Evolutionary conservation across 2,113 vertebrate genomes (phyloP), one percentile per base, ranked within the genome.

Genomic region (Copsychus sechellarum): DNA sequence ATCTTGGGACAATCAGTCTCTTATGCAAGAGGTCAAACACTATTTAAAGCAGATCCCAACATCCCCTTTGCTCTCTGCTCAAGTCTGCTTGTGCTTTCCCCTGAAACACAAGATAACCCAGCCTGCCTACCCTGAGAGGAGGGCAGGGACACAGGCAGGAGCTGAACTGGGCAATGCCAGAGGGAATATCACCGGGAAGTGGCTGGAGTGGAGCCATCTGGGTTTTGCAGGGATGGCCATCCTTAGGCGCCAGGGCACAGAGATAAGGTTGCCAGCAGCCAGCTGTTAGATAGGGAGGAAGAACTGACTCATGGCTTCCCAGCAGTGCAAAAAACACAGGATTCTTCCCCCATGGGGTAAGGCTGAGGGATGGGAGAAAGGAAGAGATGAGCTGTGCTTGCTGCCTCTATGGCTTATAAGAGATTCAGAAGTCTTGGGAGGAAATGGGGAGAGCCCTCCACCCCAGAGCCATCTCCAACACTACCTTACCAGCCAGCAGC

Each of bases 1-100:
- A 77, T 90, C 88, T 90, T 86, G 72, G 73, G 91, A 93, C 91
- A 89, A 87, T 69, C 57, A 15, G 50, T 53, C 86, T 81, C 88
- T 96, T 95, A 95, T 21, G 65, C 70, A 96, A 95, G 92, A 93
- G 93, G 88, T 91, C 95, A 97, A 95, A 64, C 72, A 51, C 73
- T 89, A 91, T 81, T 95, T 91, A 83, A 93, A 95, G 80, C 77
- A 88, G 82, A 81, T 86, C 60, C 60, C 0, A 88, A 74, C 34
- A 77, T 64, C 40, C 83, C 89, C 31, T 74, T 82, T 85, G 33
- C 71, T 64, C 64, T 74, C 64, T 80, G 48, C 24, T 82, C 61
- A 36, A 56, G 58, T 48, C n/a, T 93, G 33, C 58, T 54, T 2
- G 4, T 73, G 26, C 60, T 86, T 42, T 64, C 40, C 67, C 67